phyloP scores from a whole-genome alignment of 2,797 vertebrate species.

The Dromococcyx pavoninus region DNA sequence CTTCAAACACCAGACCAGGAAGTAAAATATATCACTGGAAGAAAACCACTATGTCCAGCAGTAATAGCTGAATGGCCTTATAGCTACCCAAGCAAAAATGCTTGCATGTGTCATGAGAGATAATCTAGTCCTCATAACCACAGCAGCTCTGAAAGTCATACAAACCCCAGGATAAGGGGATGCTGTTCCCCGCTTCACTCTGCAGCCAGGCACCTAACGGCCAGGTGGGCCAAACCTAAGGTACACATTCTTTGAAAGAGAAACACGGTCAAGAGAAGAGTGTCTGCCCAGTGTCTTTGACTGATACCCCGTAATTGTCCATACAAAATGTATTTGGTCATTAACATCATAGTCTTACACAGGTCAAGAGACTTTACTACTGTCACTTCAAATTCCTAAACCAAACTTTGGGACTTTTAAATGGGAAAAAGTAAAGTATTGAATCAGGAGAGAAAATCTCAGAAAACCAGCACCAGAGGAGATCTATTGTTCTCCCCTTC shows the following conservation, averaged over 20 bases:
- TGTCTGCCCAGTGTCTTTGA: background rate
- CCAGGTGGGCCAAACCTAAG: background rate
- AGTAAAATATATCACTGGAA: background rate
- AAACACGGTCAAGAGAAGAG: background rate
- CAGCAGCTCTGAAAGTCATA: background rate
- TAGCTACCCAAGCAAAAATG: background rate
- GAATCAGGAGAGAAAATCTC: fast-evolving
- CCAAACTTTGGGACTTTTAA: background rate
- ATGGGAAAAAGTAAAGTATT: background rate
- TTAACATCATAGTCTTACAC: background rate
- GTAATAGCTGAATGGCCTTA: background rate
- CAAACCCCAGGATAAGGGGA: background rate
- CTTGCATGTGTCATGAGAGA: fast-evolving
- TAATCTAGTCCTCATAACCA: background rate
- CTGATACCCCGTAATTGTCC: background rate
- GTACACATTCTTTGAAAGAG: background rate
- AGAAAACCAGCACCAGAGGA: background rate
- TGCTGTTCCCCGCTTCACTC: background rate
- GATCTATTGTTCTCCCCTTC: background rate
- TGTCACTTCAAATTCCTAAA: background rate
- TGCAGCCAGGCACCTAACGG: background rate
- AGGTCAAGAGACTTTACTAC: background rate
- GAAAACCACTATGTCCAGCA: background rate
- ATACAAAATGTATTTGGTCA: background rate
- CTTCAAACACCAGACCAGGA: background rate